Base-by-base conservation (phyloP, 2,888 invertebrate species). In the Galeopsomyia nigrocyanea region DNA sequence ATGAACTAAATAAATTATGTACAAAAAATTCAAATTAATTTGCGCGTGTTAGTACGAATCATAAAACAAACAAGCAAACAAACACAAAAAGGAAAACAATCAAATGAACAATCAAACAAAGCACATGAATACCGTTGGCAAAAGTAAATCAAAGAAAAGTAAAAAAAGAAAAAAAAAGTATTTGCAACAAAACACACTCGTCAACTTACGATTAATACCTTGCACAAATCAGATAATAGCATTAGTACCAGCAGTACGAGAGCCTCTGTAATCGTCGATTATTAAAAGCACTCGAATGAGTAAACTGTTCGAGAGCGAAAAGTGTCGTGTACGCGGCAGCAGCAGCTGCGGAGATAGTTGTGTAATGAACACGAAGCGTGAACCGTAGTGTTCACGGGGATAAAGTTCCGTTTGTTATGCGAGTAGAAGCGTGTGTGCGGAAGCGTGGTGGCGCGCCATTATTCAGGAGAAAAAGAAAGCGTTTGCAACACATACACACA, bases 151-250 rank as follows among this genome's bases (percentile, higher is more conserved):
- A 49, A 61, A 19, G 17, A 21, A 61, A 22, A 21, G 5, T 16
- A 13, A n/a, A 21, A 49, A 31, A 58, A 7, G 17, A 17, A 39
- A 62, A 39, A 46, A 31, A 64, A 53, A 10, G 3, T 16, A 60
- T 31, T 19, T 26, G 26, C 31, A 56, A 55, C 22, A 56, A 16
- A 21, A 21, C 39, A 39, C n/a, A 63, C 17, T 51, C 0, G n/a
- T 26, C 13, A 51, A 67, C 66, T 67, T 67, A 67, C 58, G 31
- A 9, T 53, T 47, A 56, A 39, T 26, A 26, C 10, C 39, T 39
- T 7, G 39, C 39, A 10, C 13, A 39, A 39, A 1, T 39, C 39
- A 39, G 39, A 39, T 39, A 5, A 39, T 39, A 10, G 39, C 1
- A 39, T 39, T 39, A 39, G 39, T 10, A 39, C 39, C 5, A 39